These are phyloP conservation scores for Akabosia matsudoensis DNA, from an alignment of 1,140 invertebrate species.

Conservation along the genomic window DNA sequence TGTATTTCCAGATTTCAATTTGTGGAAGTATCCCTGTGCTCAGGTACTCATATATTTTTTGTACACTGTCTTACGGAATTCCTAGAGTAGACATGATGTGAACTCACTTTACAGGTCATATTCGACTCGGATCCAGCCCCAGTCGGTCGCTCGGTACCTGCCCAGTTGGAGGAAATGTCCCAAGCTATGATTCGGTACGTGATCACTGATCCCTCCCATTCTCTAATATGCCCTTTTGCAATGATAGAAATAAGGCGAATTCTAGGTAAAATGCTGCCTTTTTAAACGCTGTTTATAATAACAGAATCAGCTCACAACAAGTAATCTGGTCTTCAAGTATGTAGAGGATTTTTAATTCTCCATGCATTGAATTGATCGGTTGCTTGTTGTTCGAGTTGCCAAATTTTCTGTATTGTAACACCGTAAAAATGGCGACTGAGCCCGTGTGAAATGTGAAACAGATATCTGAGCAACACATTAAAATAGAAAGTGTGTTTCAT, in stretches of 20 bases:
- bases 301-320: not conserved
- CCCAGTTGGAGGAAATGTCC: conserved; percentile 94
- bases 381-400: not conserved
- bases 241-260: conserved; percentile 46
- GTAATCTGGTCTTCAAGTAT: not conserved
- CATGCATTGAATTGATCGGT: conserved; percentile 15
- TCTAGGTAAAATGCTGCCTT: conserved; percentile 5
- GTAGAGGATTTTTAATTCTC: not conserved
- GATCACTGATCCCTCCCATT: no score
- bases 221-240: not conserved
- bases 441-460: conserved; percentile 11
- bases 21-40: conserved; percentile 51
- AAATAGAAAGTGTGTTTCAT: no score
- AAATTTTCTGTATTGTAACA: not conserved
- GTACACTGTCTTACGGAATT: not conserved
- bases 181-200: conserved; percentile 91
- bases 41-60: conserved; percentile 34
- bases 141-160: conserved; percentile 71
- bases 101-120: conserved; percentile 70
- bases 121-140: conserved; percentile 96
- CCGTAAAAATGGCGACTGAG: not conserved
- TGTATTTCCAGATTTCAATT: conserved; percentile 90
- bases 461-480: conserved; percentile 24
- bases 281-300: not conserved
- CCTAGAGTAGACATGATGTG: not conserved